Percentiles rank a stretch among this genome's conserved stretches.
These are phyloP conservation scores for Apomyelois bistriatella DNA, from an alignment of 2,888 invertebrate genomes.

Conservation along the genomic window DNA sequence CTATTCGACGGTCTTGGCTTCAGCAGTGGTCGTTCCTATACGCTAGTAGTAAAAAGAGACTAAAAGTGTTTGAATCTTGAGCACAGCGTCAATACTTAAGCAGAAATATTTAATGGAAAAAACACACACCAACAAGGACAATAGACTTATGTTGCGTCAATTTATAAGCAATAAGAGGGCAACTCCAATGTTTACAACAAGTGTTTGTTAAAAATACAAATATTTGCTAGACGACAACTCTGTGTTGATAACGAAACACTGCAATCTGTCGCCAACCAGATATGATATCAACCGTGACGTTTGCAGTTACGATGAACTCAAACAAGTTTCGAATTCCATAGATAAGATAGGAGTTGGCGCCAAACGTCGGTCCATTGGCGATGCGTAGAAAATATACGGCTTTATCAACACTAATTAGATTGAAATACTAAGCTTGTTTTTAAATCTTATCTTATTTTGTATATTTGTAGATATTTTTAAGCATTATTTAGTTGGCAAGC, in stretches of 20 bases:
- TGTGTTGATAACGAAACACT: slow-evolving; percentile 1
- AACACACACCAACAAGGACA: too few relatives aligned
- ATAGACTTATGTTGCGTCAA: too few relatives aligned
- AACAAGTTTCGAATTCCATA: slow-evolving; percentile 42
- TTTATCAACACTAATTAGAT: neutral
- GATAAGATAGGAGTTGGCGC: slow-evolving; percentile 63
- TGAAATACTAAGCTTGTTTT: neutral
- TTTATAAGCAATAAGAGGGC: neutral
- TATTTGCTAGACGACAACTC: neutral
- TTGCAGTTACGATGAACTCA: slow-evolving; percentile 39
- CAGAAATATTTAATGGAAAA: too few relatives aligned
- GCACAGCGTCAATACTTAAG: too few relatives aligned
- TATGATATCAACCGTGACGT: slow-evolving; percentile 26
- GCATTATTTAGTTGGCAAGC: too few relatives aligned
- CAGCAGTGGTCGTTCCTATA: too few relatives aligned
- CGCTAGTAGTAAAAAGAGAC: too few relatives aligned
- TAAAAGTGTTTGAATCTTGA: too few relatives aligned
- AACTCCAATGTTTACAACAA: neutral
- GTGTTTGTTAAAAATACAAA: neutral
- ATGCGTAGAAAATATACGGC: neutral
- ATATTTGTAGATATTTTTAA: too few relatives aligned
- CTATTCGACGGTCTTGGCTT: too few relatives aligned
- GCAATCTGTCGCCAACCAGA: slow-evolving; percentile 14
- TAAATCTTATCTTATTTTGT: neutral
- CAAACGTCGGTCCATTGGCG: slow-evolving; percentile 24